phyloP scores from a whole-genome alignment of 2,797 vertebrate genomes.

The Myiotriccus ornatus region DNA sequence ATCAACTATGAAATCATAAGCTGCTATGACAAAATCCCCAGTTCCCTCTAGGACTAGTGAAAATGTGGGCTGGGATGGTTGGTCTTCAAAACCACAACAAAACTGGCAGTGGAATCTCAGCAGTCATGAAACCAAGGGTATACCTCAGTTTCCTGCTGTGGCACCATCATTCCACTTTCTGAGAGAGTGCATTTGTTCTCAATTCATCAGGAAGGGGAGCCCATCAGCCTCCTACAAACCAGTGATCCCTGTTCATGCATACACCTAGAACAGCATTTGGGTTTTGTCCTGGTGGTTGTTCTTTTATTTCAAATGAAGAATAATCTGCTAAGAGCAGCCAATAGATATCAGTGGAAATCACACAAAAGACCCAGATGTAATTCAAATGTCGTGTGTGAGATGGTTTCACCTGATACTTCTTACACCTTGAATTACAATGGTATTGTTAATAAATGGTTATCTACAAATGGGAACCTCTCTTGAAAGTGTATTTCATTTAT shows the following conservation, averaged over 20 bases:
- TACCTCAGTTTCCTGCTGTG: fast-evolving
- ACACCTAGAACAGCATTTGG: not conserved
- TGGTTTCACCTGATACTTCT: not conserved
- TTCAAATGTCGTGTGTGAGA: not conserved
- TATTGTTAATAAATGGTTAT: not conserved
- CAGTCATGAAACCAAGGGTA: not conserved
- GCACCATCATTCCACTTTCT: not conserved
- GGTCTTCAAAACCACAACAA: not conserved
- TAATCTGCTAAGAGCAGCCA: not conserved
- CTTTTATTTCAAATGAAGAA: not conserved
- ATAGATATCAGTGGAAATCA: not conserved
- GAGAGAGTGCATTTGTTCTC: not conserved
- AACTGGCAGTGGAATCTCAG: not conserved
- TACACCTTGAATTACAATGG: not conserved
- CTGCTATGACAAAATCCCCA: not conserved
- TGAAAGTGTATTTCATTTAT: not conserved
- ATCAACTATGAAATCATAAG: not conserved
- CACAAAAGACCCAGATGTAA: not conserved
- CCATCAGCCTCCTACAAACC: not conserved
- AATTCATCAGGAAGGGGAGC: not conserved
- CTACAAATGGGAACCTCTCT: not conserved
- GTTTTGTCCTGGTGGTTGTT: not conserved
- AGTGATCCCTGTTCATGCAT: not conserved
- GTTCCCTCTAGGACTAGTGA: not conserved
- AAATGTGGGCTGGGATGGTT: not conserved